A percentile compares a stretch with the other conserved stretches of the same genome.
Conservation (phyloP, 2,888 invertebrate genomes). For the Campoletis raptor region DNA sequence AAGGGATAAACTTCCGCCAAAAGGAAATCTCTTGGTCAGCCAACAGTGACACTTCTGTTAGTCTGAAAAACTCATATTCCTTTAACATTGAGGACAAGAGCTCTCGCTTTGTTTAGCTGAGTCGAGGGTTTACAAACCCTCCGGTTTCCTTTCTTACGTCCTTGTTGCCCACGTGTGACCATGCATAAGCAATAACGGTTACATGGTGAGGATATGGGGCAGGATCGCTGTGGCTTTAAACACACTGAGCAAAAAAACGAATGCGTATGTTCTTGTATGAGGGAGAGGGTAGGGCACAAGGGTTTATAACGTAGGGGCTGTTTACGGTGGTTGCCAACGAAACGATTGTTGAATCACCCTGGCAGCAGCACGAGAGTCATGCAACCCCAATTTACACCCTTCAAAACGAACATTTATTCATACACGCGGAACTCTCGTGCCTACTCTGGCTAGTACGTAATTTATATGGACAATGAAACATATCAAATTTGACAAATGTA, state of each 20-base stretch:
- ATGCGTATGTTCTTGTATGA: constrained; percentile 32
- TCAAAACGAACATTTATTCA: not conserved
- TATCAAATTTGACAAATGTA: constrained; percentile 50
- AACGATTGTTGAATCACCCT: constrained; percentile 55
- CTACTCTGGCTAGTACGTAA: not conserved
- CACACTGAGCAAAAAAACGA: constrained; percentile 12
- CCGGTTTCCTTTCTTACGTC: constrained; percentile 34
- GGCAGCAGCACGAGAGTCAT: constrained; percentile 48
- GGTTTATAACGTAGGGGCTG: constrained; percentile 53
- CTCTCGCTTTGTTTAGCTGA: constrained; percentile 9
- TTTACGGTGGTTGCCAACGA: constrained; percentile 60
- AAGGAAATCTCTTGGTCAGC: constrained; percentile 34
- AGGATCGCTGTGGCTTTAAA: constrained; percentile 11
- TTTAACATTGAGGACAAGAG: constrained; percentile 3
- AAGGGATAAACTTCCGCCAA: constrained; percentile 25
- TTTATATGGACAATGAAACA: constrained; percentile 55
- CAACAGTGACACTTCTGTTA: constrained; percentile 36
- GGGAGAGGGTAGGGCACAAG: constrained; percentile 29
- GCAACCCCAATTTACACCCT: constrained; percentile 58
- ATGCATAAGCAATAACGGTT: constrained; percentile 45
- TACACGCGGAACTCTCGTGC: constrained; percentile 5
- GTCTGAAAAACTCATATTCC: constrained; percentile 18
- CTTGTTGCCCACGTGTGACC: constrained; percentile 41
- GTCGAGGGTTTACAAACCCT: constrained; percentile 39
- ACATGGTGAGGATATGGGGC: not conserved